Percentiles rank a stretch among this genome's conserved stretches.
phyloP scores from a whole-genome alignment of 1,140 invertebrate genomes.

The Drosophila pectinifera region DNA sequence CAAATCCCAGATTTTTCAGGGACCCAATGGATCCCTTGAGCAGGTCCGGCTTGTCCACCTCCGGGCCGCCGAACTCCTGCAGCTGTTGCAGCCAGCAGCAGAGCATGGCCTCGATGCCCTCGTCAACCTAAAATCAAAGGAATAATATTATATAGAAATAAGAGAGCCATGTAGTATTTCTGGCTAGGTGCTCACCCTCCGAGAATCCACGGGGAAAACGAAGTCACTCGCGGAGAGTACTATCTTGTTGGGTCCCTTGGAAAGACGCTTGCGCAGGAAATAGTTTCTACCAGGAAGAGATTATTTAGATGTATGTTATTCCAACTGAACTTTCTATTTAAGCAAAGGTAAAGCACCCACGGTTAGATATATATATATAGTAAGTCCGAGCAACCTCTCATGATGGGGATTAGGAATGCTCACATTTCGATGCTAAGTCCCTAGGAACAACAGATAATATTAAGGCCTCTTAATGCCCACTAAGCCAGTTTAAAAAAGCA shows the following conservation, averaged over 20 bases:
- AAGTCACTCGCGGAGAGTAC: slow-evolving; percentile 90
- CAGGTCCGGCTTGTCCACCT: slow-evolving; percentile 92
- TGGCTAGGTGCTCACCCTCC: slow-evolving; percentile 86
- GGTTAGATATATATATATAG: too few relatives aligned
- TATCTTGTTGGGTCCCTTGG: slow-evolving; percentile 91
- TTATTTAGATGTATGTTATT: neutral
- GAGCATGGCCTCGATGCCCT: slow-evolving; percentile 92
- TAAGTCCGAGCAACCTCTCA: neutral
- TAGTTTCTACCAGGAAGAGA: slow-evolving; percentile 86
- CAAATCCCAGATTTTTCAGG: slow-evolving; percentile 86
- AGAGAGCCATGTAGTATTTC: neutral
- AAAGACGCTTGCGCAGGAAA: slow-evolving; percentile 88
- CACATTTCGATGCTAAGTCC: too few relatives aligned
- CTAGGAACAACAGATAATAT: neutral
- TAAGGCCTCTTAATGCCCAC: neutral
- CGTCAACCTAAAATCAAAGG: slow-evolving; percentile 88
- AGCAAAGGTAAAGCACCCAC: too few relatives aligned
- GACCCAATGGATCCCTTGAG: slow-evolving; percentile 91
- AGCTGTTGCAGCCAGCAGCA: slow-evolving; percentile 92
- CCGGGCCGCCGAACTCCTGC: slow-evolving; percentile 91
- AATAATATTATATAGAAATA: too few relatives aligned
- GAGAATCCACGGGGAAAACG: slow-evolving; percentile 89
- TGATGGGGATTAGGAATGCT: too few relatives aligned
- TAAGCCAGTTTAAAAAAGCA: slow-evolving; percentile 21
- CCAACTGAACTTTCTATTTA: neutral